Conservation (phyloP, 2,888 invertebrate species). For the Pyrrhia umbra region DNA sequence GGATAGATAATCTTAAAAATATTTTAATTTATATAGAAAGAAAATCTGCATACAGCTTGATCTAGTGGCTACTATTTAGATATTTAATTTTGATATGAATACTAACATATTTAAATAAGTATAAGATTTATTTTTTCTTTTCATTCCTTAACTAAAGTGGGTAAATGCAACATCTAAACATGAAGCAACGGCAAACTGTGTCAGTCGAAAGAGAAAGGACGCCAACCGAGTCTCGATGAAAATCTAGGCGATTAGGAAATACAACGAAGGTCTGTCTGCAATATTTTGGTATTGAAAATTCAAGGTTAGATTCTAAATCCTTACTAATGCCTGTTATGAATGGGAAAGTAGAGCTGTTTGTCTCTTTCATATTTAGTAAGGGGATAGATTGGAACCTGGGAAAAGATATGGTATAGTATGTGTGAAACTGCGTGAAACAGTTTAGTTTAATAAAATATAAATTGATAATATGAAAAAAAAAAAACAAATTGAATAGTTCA, state of each 20-base stretch:
- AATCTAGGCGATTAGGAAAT: constrained; percentile 55
- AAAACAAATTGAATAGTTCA: no score
- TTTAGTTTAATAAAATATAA: no score
- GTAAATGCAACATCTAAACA: constrained; percentile 32
- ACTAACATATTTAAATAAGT: neutral
- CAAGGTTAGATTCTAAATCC: constrained; percentile 19
- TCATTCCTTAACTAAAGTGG: constrained; percentile 17
- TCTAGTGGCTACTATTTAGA: no score
- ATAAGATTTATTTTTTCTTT: constrained; percentile 10
- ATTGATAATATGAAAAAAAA: no score
- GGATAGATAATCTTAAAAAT: no score
- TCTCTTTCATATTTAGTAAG: no score
- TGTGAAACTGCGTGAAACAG: no score
- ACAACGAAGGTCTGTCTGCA: constrained; percentile 52
- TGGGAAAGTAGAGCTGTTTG: neutral
- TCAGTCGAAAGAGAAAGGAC: constrained; percentile 69
- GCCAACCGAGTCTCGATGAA: constrained; percentile 39
- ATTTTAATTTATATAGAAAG: no score
- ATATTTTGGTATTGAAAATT: constrained; percentile 27
- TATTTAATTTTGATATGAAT: neutral
- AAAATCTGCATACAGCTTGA: no score
- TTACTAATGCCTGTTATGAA: neutral
- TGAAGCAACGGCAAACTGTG: constrained; percentile 61
- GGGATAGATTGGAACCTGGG: no score
- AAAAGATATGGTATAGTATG: no score